These are phyloP conservation scores for Sylvicola fuscatus DNA, from an alignment of 2,888 invertebrate species.

Conservation along the genomic window DNA sequence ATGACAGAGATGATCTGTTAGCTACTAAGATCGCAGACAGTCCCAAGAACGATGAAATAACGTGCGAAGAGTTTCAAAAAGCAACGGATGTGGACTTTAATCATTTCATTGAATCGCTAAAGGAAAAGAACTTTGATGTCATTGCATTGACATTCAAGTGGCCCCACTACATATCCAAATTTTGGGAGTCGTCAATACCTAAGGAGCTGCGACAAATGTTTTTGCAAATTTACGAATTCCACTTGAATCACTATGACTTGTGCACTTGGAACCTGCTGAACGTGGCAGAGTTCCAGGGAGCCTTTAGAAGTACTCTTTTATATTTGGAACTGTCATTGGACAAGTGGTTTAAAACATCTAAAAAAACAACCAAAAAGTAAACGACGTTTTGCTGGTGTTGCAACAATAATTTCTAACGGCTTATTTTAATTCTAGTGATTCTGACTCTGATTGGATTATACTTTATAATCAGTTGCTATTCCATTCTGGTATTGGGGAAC, in stretches of 20 bases:
- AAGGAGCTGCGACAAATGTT: slow-evolving; percentile 12
- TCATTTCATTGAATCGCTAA: slow-evolving; percentile 10
- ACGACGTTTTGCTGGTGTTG: not conserved
- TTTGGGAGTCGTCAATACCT: slow-evolving; percentile 12
- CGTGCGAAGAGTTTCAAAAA: slow-evolving; percentile 11
- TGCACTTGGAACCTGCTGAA: slow-evolving; percentile 13
- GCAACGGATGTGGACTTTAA: slow-evolving; percentile 11
- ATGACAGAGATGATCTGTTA: not conserved
- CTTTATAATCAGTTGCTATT: slow-evolving; percentile 10
- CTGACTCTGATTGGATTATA: slow-evolving; percentile 9
- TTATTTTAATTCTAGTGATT: slow-evolving; percentile 7
- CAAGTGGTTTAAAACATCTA: not conserved
- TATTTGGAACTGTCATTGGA: slow-evolving; percentile 15
- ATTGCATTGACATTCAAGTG: slow-evolving; percentile 13
- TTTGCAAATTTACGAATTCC: slow-evolving; percentile 12
- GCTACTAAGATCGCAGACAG: slow-evolving; percentile 1
- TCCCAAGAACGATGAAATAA: slow-evolving; percentile 4
- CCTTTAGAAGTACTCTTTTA: slow-evolving; percentile 13
- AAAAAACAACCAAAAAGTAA: slow-evolving; percentile 1
- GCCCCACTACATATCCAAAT: slow-evolving; percentile 13
- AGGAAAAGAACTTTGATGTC: slow-evolving; percentile 12
- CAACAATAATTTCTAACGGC: not conserved
- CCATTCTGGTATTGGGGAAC: slow-evolving; percentile 11
- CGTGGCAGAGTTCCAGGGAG: slow-evolving; percentile 12
- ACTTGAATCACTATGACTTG: slow-evolving; percentile 13